Percentiles rank a stretch among this genome's conserved stretches.
Evolutionary conservation across 2,113 vertebrate genomes (phyloP).

Genomic region (Polypterus senegalus): DNA sequence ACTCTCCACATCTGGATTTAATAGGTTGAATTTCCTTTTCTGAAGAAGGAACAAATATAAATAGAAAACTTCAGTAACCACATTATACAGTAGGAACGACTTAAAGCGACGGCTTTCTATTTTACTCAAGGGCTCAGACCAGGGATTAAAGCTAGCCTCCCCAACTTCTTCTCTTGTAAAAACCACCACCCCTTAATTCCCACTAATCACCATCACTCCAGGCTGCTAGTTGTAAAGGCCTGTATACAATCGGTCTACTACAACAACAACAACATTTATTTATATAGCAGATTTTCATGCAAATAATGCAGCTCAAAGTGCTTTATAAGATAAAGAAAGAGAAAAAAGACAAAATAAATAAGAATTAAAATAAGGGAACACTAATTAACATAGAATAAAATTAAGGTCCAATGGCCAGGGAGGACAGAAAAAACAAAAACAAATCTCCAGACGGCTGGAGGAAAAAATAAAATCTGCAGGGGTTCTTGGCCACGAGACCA

Average conservation of each 20-base stretch:
- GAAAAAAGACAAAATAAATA: too few relatives aligned
- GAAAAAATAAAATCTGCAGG: too few relatives aligned
- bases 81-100: conserved; percentile 28
- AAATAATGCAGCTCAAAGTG: not conserved
- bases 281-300: conserved; percentile 26
- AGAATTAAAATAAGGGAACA: too few relatives aligned
- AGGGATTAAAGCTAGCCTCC: conserved; percentile 16
- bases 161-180: conserved; percentile 6
- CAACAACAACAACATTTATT: too few relatives aligned
- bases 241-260: not conserved
- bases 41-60: conserved; percentile 44
- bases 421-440: too few relatives aligned
- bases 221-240: not conserved
- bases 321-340: too few relatives aligned
- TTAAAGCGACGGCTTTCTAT: conserved; percentile 4
- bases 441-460: too few relatives aligned
- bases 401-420: too few relatives aligned
- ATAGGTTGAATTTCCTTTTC: conserved; percentile 44
- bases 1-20: conserved; percentile 52
- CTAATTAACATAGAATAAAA: too few relatives aligned
- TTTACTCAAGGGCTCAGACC: conserved; percentile 23
- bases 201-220: not conserved
- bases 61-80: conserved; percentile 46
- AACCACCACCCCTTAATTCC: not conserved
- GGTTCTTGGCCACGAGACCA: too few relatives aligned